Evolutionary conservation across 2,888 invertebrate species (phyloP).

Genomic region (Glaucopsyche alexis): DNA sequence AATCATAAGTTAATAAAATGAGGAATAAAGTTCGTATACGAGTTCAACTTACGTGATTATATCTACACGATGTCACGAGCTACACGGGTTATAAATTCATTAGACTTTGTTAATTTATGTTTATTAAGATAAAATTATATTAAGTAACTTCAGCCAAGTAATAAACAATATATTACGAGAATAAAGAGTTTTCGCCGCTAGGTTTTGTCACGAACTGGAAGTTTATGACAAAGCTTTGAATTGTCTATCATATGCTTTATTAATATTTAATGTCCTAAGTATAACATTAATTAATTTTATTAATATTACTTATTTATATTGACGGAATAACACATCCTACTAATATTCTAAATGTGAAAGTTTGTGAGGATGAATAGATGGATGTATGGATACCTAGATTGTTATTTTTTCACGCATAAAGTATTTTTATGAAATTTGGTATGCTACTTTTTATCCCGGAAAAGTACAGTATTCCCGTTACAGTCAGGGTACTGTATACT

Average conservation of each 20-base stretch:
- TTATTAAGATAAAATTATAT: conserved; percentile 4
- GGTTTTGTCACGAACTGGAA: conserved; percentile 41
- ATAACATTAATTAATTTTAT: not conserved
- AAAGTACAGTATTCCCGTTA: too few species aligned
- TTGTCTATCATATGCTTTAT: not conserved
- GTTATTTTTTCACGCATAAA: too few species aligned
- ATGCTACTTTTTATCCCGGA: too few species aligned
- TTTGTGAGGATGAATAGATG: too few species aligned
- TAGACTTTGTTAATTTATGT: conserved; percentile 23
- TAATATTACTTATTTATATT: too few species aligned
- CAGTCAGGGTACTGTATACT: too few species aligned
- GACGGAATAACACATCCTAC: too few species aligned
- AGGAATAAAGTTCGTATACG: not conserved
- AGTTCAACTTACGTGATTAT: conserved; percentile 9
- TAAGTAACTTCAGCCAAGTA: conserved; percentile 18
- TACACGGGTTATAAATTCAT: conserved; percentile 21
- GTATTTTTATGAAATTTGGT: too few species aligned
- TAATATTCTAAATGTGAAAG: too few species aligned
- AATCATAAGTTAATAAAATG: conserved; percentile 1
- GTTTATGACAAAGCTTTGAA: not conserved
- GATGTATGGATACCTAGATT: too few species aligned
- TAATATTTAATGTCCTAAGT: not conserved
- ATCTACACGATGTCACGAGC: conserved; percentile 8
- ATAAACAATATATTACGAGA: conserved; percentile 3
- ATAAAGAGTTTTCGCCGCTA: conserved; percentile 2